These are phyloP conservation scores for Tonatia bakeri DNA, from an alignment of 2,113 vertebrate genomes.

Conservation along the genomic window DNA sequence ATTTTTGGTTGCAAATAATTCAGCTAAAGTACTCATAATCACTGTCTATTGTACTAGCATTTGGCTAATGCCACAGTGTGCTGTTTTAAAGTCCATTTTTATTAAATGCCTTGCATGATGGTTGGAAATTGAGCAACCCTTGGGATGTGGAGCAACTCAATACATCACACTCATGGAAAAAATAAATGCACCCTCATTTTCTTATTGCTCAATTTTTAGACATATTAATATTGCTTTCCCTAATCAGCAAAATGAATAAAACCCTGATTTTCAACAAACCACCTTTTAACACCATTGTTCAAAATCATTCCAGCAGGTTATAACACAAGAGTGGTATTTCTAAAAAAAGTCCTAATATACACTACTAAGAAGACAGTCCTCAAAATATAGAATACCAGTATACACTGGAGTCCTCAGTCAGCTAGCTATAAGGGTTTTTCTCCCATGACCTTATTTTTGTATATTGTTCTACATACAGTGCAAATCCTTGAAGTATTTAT, in stretches of 20 bases:
- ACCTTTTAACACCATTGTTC: constrained; percentile 41
- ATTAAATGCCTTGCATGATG: constrained; percentile 50
- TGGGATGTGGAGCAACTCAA: not conserved
- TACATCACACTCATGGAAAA: not conserved
- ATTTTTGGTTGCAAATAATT: constrained; percentile 67
- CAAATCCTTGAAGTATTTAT: not conserved
- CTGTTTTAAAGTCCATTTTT: constrained; percentile 54
- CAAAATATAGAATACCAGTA: not conserved
- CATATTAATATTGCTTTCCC: constrained; percentile 1
- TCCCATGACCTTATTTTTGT: not conserved
- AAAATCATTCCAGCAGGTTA: constrained; percentile 23
- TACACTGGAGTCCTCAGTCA: not conserved
- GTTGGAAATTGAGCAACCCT: constrained; percentile 39
- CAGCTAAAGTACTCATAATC: constrained; percentile 43
- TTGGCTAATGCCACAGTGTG: constrained; percentile 47
- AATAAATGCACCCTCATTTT: constrained; percentile 6
- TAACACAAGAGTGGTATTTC: not conserved
- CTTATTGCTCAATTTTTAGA: constrained; percentile 34
- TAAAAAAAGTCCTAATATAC: not conserved
- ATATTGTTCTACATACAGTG: not conserved
- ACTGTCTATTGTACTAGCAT: constrained; percentile 46
- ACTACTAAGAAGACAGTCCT: not conserved
- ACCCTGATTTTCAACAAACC: not conserved
- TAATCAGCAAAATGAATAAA: constrained; percentile 30
- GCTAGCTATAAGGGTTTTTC: not conserved